Evolutionary conservation across 2,888 invertebrate genomes (phyloP).

Genomic region (Polylopha cassiicola): DNA sequence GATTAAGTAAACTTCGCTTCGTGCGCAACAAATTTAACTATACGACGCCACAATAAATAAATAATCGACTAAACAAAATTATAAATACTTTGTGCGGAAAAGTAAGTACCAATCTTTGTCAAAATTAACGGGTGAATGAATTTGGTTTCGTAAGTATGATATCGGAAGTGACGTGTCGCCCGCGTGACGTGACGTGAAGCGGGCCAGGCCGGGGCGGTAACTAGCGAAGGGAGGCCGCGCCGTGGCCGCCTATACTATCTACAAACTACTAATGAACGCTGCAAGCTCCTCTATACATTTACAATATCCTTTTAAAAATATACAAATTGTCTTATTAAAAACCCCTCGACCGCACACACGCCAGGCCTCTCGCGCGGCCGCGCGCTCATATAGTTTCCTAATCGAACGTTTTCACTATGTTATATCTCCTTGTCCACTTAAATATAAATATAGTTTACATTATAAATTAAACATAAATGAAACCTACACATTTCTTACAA

Average conservation of each 20-base stretch:
- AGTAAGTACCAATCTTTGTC: conserved; percentile 42
- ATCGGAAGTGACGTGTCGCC: neutral
- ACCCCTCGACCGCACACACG: conserved; percentile 37
- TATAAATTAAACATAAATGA: conserved; percentile 74
- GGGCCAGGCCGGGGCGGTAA: conserved; percentile 43
- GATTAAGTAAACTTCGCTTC: conserved; percentile 69
- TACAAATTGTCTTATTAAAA: conserved; percentile 49
- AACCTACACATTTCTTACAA: conserved; percentile 71
- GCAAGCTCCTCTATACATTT: conserved; percentile 66
- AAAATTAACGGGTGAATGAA: conserved; percentile 3
- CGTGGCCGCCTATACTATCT: conserved; percentile 19
- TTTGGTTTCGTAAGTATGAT: too few relatives aligned
- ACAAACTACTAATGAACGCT: conserved; percentile 50
- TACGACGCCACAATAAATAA: conserved; percentile 59
- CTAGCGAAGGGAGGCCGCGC: conserved; percentile 44
- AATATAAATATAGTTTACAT: conserved; percentile 70
- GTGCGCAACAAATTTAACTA: conserved; percentile 47
- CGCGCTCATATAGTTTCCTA: conserved; percentile 39
- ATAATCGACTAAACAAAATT: conserved; percentile 42
- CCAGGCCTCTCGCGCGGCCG: conserved; percentile 39
- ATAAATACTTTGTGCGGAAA: conserved; percentile 61
- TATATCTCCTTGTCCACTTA: conserved; percentile 61
- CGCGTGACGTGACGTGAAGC: conserved; percentile 35
- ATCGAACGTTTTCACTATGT: conserved; percentile 53
- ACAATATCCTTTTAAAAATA: conserved; percentile 46